Conservation (phyloP, 2,113 vertebrate genomes). For the Myanophis thanlyinensis region DNA sequence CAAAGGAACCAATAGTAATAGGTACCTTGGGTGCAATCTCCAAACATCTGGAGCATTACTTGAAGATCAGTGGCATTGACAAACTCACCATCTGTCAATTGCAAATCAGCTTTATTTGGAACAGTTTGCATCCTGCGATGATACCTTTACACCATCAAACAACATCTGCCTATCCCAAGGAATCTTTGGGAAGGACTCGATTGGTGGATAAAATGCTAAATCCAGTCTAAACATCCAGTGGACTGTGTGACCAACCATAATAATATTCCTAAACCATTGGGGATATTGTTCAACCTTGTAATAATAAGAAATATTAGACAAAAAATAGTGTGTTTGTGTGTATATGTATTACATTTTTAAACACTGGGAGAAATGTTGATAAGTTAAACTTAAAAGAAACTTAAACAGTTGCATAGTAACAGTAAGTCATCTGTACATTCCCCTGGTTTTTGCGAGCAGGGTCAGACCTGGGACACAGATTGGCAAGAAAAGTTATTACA, state of each 20-base stretch:
- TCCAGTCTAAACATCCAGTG: background rate
- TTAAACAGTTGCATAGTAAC: slow-evolving; percentile 81
- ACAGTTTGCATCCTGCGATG: background rate
- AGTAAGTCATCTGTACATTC: slow-evolving; percentile 66
- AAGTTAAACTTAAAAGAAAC: slow-evolving; percentile 85
- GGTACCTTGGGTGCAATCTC: no score
- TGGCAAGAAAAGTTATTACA: slow-evolving; percentile 4
- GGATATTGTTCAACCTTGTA: slow-evolving; percentile 82
- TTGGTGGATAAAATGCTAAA: background rate
- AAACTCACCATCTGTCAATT: no score
- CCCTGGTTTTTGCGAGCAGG: slow-evolving; percentile 15
- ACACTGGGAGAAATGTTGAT: slow-evolving; percentile 87
- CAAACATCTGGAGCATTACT: no score
- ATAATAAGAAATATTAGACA: slow-evolving; percentile 84
- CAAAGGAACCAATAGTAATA: no score
- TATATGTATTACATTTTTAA: slow-evolving; percentile 72
- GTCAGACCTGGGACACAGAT: background rate
- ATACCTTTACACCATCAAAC: background rate
- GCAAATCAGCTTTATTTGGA: no score
- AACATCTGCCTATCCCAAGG: background rate
- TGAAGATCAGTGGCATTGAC: no score
- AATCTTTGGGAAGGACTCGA: background rate
- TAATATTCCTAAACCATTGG: slow-evolving; percentile 79
- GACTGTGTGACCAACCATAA: background rate
- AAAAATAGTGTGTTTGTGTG: slow-evolving; percentile 78